These are phyloP conservation scores for Spialia ferax DNA, from an alignment of 2,888 invertebrate genomes.

Conservation along the genomic window DNA sequence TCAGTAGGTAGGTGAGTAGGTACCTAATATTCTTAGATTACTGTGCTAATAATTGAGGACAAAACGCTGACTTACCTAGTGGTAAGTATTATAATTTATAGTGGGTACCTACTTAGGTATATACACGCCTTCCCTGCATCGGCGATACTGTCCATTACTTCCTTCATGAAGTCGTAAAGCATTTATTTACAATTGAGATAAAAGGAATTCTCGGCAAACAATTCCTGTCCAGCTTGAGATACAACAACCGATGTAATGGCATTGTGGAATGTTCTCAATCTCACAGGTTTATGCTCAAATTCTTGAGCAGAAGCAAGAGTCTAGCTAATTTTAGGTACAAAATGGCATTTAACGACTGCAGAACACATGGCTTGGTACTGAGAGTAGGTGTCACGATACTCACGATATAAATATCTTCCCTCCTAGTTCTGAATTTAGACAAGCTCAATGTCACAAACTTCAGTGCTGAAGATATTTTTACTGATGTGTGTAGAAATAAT, in stretches of 20 bases:
- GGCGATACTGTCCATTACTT: constrained; percentile 10
- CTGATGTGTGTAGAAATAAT: constrained; percentile 39
- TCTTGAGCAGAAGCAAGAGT: constrained; percentile 14
- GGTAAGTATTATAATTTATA: too few species aligned
- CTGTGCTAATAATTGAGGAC: too few species aligned
- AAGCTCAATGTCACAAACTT: constrained; percentile 75
- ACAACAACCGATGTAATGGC: constrained; percentile 30
- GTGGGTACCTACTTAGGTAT: too few species aligned
- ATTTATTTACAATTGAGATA: constrained; percentile 7
- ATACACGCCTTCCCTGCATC: background rate
- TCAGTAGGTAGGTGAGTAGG: too few species aligned
- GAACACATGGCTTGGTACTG: constrained; percentile 26
- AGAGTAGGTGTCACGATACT: constrained; percentile 72
- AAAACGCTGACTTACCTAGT: too few species aligned
- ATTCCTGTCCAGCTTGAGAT: constrained; percentile 5
- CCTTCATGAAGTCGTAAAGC: constrained; percentile 21
- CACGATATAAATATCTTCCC: constrained; percentile 78
- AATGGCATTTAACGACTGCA: constrained; percentile 11
- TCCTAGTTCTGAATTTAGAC: constrained; percentile 65
- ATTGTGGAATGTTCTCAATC: constrained; percentile 30
- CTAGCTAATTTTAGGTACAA: constrained; percentile 16
- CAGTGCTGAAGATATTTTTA: constrained; percentile 64
- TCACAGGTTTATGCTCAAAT: constrained; percentile 25
- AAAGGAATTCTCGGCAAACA: background rate
- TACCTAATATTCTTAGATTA: too few species aligned